Percentiles rank a stretch among this genome's conserved stretches.
Conservation (phyloP, 2,113 vertebrate genomes). For the Corythoichthys haematopterus region DNA sequence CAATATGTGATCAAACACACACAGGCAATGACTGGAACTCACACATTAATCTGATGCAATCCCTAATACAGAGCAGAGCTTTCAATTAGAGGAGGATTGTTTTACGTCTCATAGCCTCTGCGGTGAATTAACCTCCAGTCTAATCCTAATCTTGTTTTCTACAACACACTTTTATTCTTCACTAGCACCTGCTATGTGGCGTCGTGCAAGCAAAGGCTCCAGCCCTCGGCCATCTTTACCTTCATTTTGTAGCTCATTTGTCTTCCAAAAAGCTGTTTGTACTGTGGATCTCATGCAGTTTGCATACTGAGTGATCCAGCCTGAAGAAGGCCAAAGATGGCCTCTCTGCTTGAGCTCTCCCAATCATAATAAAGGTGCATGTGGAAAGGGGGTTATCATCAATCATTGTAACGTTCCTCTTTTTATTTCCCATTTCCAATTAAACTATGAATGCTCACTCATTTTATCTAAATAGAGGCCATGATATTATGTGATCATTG, state of each 20-base stretch:
- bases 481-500: not conserved
- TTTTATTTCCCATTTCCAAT: not conserved
- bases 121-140: slow-evolving; percentile 34
- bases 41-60: slow-evolving; percentile 16
- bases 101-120: slow-evolving; percentile 31
- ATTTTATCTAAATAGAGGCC: not conserved
- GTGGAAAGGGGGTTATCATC: slow-evolving; percentile 23
- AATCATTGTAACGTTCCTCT: slow-evolving; percentile 35
- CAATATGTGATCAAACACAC: not conserved
- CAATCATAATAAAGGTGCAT: not conserved
- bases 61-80: slow-evolving; percentile 24
- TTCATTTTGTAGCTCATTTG: slow-evolving; percentile 3
- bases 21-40: not conserved
- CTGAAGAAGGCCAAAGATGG: not conserved
- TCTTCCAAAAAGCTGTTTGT: slow-evolving; percentile 1
- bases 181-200: not conserved
- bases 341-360: not conserved
- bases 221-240: not conserved
- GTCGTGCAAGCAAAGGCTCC: not conserved
- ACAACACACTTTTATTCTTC: slow-evolving; percentile 16
- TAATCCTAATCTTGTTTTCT: slow-evolving; percentile 63
- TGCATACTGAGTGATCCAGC: not conserved
- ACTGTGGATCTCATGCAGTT: not conserved
- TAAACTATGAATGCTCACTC: not conserved
- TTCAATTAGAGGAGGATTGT: slow-evolving; percentile 54